Conservation (phyloP, 2,113 vertebrate genomes). For the Promerops cafer region DNA sequence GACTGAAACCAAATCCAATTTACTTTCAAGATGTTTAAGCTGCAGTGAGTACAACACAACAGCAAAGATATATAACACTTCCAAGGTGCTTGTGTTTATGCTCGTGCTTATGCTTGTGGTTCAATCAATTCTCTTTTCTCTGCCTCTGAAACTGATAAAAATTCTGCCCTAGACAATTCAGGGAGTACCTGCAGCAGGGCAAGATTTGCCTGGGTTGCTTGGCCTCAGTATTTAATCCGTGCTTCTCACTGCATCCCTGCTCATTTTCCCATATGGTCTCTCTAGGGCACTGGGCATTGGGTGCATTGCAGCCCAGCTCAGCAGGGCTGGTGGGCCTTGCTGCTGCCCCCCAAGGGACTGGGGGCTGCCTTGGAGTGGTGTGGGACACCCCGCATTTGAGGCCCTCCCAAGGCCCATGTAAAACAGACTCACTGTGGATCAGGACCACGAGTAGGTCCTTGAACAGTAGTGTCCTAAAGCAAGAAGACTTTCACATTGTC, state of each 20-base stretch:
- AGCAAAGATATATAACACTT: neutral
- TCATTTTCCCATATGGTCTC: neutral
- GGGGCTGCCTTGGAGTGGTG: neutral
- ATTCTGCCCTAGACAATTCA: neutral
- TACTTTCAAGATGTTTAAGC: neutral
- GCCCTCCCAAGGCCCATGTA: neutral
- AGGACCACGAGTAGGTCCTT: neutral
- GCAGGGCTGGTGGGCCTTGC: rapidly evolving
- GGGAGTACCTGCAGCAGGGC: neutral
- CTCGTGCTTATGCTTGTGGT: neutral
- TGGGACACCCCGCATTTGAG: neutral
- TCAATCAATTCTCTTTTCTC: neutral
- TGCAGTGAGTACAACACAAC: neutral
- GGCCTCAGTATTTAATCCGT: neutral
- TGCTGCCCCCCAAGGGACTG: neutral
- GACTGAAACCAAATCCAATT: neutral
- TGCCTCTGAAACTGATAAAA: neutral
- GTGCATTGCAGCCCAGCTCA: neutral
- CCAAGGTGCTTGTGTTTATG: neutral
- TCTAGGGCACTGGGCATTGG: rapidly evolving
- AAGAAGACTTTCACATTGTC: neutral
- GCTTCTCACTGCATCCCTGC: neutral
- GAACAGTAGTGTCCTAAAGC: neutral
- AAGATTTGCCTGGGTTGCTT: neutral
- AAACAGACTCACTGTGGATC: neutral